A percentile compares a stretch with the other conserved stretches of the same genome.
Evolutionary conservation across 2,113 vertebrate species (phyloP).

Genomic region (Monarcha castaneiventris): DNA sequence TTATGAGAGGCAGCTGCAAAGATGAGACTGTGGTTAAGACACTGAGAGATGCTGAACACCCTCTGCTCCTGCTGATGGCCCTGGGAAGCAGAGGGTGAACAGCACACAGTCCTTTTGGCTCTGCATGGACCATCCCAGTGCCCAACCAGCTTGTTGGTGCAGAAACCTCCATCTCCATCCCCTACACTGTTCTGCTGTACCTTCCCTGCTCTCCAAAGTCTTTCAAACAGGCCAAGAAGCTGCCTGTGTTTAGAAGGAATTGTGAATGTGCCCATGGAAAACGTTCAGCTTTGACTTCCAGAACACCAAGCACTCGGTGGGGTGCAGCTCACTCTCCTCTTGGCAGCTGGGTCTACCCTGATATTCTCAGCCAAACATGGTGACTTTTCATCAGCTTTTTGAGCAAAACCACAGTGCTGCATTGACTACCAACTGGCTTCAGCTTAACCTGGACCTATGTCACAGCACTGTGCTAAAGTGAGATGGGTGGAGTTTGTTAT

Average conservation of each 20-base stretch:
- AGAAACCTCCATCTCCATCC: not conserved
- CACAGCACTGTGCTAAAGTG: not conserved
- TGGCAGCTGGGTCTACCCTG: not conserved
- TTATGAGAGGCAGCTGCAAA: not conserved
- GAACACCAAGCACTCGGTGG: rapidly evolving
- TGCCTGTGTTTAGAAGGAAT: not conserved
- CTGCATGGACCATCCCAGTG: not conserved
- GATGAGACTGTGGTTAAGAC: not conserved
- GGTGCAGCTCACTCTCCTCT: not conserved
- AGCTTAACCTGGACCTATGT: not conserved
- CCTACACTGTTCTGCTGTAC: not conserved
- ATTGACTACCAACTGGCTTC: conserved; percentile 7
- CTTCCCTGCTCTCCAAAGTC: not conserved
- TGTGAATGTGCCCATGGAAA: not conserved
- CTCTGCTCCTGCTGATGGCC: not conserved
- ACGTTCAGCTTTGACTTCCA: not conserved
- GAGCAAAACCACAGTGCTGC: not conserved
- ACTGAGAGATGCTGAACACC: not conserved
- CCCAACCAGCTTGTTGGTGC: not conserved
- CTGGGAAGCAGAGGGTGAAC: not conserved
- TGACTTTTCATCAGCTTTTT: not conserved
- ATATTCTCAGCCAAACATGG: not conserved
- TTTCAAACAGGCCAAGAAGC: not conserved
- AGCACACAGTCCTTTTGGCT: not conserved
- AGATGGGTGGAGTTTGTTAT: not conserved